Evolutionary conservation across 2,888 invertebrate genomes (phyloP).

Genomic region (Andrena haemorrhoa): DNA sequence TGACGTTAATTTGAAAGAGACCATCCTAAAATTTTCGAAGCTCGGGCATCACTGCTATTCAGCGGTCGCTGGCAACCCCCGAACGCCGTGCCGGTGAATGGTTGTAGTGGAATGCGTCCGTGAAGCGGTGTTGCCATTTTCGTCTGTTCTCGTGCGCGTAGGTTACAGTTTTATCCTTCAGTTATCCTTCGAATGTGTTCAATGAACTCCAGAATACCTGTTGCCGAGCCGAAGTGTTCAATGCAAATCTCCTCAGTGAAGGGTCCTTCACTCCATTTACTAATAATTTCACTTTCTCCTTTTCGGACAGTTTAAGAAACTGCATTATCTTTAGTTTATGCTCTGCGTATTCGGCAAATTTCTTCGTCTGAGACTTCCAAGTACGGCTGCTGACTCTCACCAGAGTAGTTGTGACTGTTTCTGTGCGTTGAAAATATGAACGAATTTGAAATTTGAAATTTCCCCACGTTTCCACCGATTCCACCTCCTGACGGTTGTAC

Average conservation of each 20-base stretch:
- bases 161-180: no score
- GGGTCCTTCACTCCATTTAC: slow-evolving; percentile 1
- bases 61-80: no score
- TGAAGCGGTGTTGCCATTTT: no score
- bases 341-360: slow-evolving; percentile 1
- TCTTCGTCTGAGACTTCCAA: background rate
- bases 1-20: no score
- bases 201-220: background rate
- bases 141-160: no score
- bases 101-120: no score
- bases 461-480: background rate
- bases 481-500: slow-evolving; percentile 3
- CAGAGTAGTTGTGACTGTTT: background rate
- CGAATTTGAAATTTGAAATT: background rate
- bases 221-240: background rate
- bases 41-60: no score
- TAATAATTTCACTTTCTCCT: background rate
- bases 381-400: background rate
- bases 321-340: slow-evolving; percentile 5
- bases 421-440: background rate
- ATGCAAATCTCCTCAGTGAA: background rate
- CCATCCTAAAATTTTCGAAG: no score
- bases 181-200: slow-evolving; percentile 13
- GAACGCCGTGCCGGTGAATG: no score
- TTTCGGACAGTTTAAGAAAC: background rate